These are phyloP conservation scores for Amblyteles armatorius DNA, from an alignment of 2,888 invertebrate genomes.

Conservation along the genomic window DNA sequence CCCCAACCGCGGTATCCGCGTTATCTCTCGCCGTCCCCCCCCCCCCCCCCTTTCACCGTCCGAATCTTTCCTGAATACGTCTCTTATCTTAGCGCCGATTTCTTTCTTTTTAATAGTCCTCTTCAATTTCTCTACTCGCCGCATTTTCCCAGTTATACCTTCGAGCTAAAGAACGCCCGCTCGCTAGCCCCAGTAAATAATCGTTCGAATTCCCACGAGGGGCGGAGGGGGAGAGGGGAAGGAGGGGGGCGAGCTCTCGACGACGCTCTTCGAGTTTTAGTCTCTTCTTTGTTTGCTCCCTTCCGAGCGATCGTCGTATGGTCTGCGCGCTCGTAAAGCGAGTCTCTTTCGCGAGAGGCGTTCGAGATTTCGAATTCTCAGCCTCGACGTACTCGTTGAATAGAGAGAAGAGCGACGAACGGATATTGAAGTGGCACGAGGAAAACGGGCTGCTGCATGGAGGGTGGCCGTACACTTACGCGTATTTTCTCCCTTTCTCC, in stretches of 20 bases:
- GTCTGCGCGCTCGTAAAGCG: slow-evolving; percentile 22
- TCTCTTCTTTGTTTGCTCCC: slow-evolving; percentile 21
- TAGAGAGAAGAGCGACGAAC: slow-evolving; percentile 7
- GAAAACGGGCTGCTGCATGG: neutral
- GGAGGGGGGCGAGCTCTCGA: neutral
- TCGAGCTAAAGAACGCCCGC: neutral
- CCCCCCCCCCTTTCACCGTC: neutral
- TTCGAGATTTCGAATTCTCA: slow-evolving; percentile 28
- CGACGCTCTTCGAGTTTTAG: slow-evolving; percentile 8
- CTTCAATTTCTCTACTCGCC: slow-evolving; percentile 20
- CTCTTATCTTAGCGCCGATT: slow-evolving; percentile 25
- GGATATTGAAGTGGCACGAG: slow-evolving; percentile 29
- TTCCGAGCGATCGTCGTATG: slow-evolving; percentile 8
- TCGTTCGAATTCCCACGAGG: slow-evolving; percentile 34
- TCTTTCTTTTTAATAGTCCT: slow-evolving; percentile 33
- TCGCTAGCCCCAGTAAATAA: slow-evolving; percentile 32
- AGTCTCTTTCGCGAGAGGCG: slow-evolving; percentile 5
- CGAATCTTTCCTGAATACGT: slow-evolving; percentile 4
- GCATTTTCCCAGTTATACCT: slow-evolving; percentile 16
- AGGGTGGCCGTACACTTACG: neutral
- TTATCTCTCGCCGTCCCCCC: neutral
- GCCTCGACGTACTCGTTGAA: slow-evolving; percentile 7
- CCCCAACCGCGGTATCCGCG: slow-evolving; percentile 37
- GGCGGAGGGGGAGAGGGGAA: too few relatives aligned
- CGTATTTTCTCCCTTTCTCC: neutral